A percentile compares a stretch with the other conserved stretches of the same genome.
phyloP scores from a whole-genome alignment of 23 tunicate genomes.

The Ascidia mentula region DNA sequence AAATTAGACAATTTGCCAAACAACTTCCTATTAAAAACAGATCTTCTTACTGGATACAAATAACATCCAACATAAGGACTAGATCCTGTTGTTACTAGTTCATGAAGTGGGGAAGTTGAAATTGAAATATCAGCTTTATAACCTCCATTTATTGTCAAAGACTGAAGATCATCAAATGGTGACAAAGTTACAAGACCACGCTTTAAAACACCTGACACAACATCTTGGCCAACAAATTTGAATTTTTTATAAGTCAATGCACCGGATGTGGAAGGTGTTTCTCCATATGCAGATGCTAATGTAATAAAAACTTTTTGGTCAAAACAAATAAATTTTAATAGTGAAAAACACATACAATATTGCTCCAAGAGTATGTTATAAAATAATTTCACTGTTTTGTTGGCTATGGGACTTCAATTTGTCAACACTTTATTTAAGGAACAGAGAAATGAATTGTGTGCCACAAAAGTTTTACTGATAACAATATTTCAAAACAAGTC shows the following conservation, averaged over 20 bases:
- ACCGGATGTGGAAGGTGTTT: not conserved
- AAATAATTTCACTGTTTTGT: no score
- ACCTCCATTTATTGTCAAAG: slow-evolving; percentile 55
- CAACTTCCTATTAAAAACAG: not conserved
- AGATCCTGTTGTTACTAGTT: slow-evolving; percentile 51
- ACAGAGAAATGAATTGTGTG: no score
- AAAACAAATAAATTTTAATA: no score
- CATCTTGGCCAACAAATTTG: slow-evolving; percentile 53
- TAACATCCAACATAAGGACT: slow-evolving; percentile 64
- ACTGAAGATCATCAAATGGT: slow-evolving; percentile 69
- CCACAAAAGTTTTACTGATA: no score
- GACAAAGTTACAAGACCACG: slow-evolving; percentile 33
- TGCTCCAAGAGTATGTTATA: no score
- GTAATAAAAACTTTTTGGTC: not conserved
- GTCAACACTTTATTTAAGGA: no score
- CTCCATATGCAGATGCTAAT: not conserved
- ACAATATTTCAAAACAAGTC: no score
- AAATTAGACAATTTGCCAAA: not conserved
- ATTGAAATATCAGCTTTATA: slow-evolving; percentile 38
- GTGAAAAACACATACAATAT: not conserved
- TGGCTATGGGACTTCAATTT: no score
- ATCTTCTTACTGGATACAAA: slow-evolving; percentile 4
- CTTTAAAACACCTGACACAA: slow-evolving; percentile 32
- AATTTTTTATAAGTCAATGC: slow-evolving; percentile 71
- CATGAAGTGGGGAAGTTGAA: slow-evolving; percentile 39